Conservation (phyloP, 2,113 vertebrate genomes). For the Promerops cafer region DNA sequence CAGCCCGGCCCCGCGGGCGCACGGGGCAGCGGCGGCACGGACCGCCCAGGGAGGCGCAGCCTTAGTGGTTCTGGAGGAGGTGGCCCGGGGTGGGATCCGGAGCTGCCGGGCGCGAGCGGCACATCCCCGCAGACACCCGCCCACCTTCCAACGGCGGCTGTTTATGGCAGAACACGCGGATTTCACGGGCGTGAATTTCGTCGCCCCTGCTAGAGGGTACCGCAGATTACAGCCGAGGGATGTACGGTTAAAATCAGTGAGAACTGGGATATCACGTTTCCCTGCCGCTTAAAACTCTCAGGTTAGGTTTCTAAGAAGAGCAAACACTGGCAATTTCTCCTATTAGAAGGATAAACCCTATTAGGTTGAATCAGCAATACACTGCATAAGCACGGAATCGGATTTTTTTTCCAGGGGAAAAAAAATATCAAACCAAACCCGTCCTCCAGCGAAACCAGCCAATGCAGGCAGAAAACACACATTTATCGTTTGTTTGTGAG, state of each 20-base stretch:
- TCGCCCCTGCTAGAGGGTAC: not conserved
- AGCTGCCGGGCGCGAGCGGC: not conserved
- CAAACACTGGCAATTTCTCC: not conserved
- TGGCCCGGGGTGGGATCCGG: not conserved
- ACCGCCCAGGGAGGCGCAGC: not conserved
- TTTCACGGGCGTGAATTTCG: not conserved
- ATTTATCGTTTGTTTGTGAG: not conserved
- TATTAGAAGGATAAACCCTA: not conserved
- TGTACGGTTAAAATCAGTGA: not conserved
- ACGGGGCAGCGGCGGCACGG: not conserved
- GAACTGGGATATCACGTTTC: not conserved
- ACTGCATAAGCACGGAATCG: not conserved
- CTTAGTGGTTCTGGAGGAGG: not conserved
- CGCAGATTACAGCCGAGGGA: not conserved
- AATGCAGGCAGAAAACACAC: not conserved
- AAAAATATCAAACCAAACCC: not conserved
- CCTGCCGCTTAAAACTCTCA: not conserved
- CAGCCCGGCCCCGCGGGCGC: not conserved
- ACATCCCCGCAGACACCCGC: not conserved
- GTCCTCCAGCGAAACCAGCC: not conserved
- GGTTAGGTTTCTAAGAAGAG: not conserved
- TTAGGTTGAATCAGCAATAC: not conserved
- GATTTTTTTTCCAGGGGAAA: no score
- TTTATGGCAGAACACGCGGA: rapidly evolving
- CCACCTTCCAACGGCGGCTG: not conserved